Base-by-base conservation (phyloP, 2,797 vertebrate genomes). In the Cryptoprocta ferox region DNA sequence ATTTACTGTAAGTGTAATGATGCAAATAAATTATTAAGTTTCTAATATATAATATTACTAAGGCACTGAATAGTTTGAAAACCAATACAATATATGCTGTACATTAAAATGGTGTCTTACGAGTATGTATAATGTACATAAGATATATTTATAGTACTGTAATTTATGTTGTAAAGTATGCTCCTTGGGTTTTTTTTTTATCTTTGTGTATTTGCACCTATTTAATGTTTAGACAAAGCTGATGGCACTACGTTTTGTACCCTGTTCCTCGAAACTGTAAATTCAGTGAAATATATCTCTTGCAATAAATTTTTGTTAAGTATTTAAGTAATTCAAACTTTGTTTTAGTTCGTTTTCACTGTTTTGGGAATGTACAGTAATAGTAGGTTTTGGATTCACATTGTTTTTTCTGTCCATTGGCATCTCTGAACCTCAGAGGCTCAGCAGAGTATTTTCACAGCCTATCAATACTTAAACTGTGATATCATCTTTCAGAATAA, bases 261-360 rank as follows among this genome's bases (percentile, higher is more conserved):
- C 97, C 98, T 97, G 98, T 98, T 98, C 98, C 98, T 98, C 98
- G 97, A 98, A 99, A 98, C 97, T 98, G 98, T 99, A 99, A 98
- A 98, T 98, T 98, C 98, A 97, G 98, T 99, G 98, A 98, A 97
- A 97, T 98, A 98, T 98, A 98, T 98, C 98, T 99, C 98, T 99
- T 99, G 98, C 98, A 99, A 99, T 99, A 99, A 99, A 98, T 98
- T 98, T 98, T 98, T 99, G 98, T 99, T 99, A 98, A 98, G 95
- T 98, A 98, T 98, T 98, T 97, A 98, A 98, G 98, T 94, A 98
- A 98, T 98, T 97, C 11, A 98, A 98, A 98, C 79, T 96, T 98
- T 97, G 97, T 97, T 98, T 96, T 97, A 96, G 94, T 97, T 98
- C 89, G 93, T 98, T 97, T 98, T 97, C 98, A 91, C 88, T 97